Evolutionary conservation across 1,140 invertebrate genomes (phyloP).

Genomic region (Drosophila murphyi): DNA sequence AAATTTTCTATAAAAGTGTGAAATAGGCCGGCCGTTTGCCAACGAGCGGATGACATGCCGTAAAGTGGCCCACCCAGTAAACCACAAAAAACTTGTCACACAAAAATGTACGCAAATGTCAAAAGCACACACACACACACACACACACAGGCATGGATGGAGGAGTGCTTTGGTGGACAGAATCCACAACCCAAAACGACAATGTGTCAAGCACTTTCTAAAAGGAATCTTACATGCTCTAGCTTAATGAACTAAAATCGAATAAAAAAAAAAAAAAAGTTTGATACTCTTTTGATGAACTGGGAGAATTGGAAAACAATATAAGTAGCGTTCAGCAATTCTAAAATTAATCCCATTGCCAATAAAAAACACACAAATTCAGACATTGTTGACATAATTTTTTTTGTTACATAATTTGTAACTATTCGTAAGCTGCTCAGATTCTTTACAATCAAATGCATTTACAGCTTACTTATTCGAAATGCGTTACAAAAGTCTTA

Average conservation of each 20-base stretch:
- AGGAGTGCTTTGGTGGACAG: not conserved
- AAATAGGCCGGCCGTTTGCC: conserved; percentile 67
- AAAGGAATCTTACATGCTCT: conserved; percentile 15
- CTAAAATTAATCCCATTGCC: too few species aligned
- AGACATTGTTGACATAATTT: too few species aligned
- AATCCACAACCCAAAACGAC: conserved; percentile 5
- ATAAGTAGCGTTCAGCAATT: too few species aligned
- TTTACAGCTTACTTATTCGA: not conserved
- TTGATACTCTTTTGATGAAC: not conserved
- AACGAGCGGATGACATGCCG: conserved; percentile 60
- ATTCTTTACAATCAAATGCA: too few species aligned
- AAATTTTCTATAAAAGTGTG: conserved; percentile 80
- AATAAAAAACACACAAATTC: too few species aligned
- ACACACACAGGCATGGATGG: conserved; percentile 12
- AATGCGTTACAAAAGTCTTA: not conserved
- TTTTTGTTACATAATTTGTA: too few species aligned
- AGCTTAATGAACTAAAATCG: not conserved
- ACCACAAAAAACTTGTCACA: conserved; percentile 77
- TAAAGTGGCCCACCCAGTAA: conserved; percentile 73
- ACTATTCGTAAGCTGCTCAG: too few species aligned
- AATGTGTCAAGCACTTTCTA: conserved; percentile 2
- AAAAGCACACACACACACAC: conserved; percentile 55
- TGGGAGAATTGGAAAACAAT: not conserved
- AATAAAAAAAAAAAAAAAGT: not conserved
- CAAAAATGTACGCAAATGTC: conserved; percentile 73